Base-by-base conservation (phyloP, 2,888 invertebrate species). In the Eumacrocentrus americanus region DNA sequence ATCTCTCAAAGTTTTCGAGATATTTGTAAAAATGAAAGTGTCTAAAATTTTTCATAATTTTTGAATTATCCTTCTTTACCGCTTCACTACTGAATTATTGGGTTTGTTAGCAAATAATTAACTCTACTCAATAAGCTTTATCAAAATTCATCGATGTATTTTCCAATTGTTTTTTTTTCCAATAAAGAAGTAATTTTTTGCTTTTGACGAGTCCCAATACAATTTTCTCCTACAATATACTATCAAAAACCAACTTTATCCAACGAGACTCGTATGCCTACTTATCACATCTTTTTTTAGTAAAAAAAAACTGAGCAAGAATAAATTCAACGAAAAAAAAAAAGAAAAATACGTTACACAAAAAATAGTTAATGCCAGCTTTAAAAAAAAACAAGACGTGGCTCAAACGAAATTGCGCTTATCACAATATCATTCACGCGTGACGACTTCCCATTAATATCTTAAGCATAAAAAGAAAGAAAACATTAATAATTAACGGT, bases 401-500 rank as follows among this genome's bases (percentile, higher is more conserved):
- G 52, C 25, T 23, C n/a, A 52, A 60, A 54, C 48, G 42, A 54
- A 60, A 54, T 54, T 60, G n/a, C n/a, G 59, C 18, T 38, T 60
- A 60, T 60, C 59, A 60, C 59, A 60, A 48, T 40, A n/a, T 42
- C 48, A 54, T 60, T 54, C 46, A 48, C 20, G 20, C 53, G 37
- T 38, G 44, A 50, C 42, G 35, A 55, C 34, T 50, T 40, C 44
- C 37, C n/a, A 35, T 47, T 37, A 23, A 47, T 46, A 37, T 22
- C 22, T 20, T 54, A 54, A 3, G 35, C 18, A 18, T 37, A 47
- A 25, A 47, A 34, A 54, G 48, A 44, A 25, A 2, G 38, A 37
- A 55, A 51, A 54, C 44, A 42, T 42, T 52, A 62, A 62, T 62
- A 58, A 46, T 29, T 60, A 64, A 64, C 57, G 62, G 51, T 64